Conservation (phyloP, 2,113 vertebrate genomes). For the Ibidorhyncha struthersii region DNA sequence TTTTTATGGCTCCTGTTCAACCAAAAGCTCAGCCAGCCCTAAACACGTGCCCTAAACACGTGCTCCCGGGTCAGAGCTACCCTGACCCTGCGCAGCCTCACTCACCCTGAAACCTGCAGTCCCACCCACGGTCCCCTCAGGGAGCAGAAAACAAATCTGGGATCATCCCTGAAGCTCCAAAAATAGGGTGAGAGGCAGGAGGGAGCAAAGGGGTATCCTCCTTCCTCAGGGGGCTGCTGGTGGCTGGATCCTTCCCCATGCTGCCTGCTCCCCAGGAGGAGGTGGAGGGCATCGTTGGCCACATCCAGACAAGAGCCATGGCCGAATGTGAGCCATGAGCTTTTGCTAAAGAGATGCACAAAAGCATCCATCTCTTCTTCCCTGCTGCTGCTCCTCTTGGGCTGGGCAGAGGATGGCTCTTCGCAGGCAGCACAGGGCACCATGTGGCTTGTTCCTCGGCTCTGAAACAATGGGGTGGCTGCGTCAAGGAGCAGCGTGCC, state of each 20-base stretch:
- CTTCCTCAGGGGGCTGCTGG: not conserved
- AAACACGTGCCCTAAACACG: not conserved
- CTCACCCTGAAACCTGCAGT: not conserved
- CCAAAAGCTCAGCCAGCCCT: not conserved
- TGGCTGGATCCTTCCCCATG: not conserved
- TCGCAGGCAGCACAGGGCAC: not conserved
- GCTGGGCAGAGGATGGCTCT: not conserved
- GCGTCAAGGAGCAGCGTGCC: not conserved
- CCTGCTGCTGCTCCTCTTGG: accelerated
- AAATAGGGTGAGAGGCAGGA: not conserved
- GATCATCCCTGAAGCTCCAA: not conserved
- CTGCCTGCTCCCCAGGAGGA: not conserved
- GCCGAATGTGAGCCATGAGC: not conserved
- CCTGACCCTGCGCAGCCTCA: not conserved
- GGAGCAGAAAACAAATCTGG: not conserved
- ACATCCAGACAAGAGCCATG: accelerated
- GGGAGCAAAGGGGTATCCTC: not conserved
- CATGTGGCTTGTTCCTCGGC: not conserved
- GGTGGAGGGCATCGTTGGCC: not conserved
- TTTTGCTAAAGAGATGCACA: not conserved
- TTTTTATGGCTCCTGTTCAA: not conserved
- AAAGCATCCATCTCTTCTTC: not conserved
- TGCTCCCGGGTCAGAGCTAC: not conserved
- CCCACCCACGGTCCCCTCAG: not conserved
- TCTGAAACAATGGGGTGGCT: conserved; percentile 24